Conservation (phyloP, 2,888 invertebrate species). For the Drosophila robusta region DNA sequence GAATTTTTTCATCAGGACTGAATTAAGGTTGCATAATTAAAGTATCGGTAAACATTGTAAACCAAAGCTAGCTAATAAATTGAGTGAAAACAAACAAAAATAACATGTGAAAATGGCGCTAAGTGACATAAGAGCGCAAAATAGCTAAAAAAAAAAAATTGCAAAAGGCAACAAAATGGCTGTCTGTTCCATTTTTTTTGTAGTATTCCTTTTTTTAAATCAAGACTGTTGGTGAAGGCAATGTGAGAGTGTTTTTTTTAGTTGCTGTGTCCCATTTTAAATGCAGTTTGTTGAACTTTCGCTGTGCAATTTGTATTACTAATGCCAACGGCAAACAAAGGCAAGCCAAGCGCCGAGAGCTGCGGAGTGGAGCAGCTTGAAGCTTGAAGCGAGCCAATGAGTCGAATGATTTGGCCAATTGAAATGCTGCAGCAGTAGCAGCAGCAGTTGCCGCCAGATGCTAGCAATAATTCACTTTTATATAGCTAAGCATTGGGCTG, state of each 20-base stretch:
- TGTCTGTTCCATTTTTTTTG: constrained; percentile 23
- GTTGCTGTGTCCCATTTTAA: constrained; percentile 52
- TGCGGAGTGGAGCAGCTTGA: constrained; percentile 1
- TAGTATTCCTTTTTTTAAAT: constrained; percentile 16
- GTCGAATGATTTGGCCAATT: constrained; percentile 74
- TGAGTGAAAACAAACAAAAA: constrained; percentile 10
- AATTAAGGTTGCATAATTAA: too few species aligned
- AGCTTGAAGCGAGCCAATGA: constrained; percentile 61
- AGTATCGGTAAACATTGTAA: not conserved
- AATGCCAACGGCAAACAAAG: constrained; percentile 67
- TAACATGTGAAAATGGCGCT: constrained; percentile 6
- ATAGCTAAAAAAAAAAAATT: constrained; percentile 8
- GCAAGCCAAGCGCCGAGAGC: constrained; percentile 30
- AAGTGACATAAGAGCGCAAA: constrained; percentile 34
- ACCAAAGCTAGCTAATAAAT: constrained; percentile 10
- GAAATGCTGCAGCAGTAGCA: constrained; percentile 48
- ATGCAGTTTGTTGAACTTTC: constrained; percentile 74
- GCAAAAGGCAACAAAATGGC: constrained; percentile 42
- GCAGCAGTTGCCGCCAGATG: constrained; percentile 48
- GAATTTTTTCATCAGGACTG: too few species aligned
- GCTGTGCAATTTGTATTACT: constrained; percentile 65
- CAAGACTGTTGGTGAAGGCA: constrained; percentile 21
- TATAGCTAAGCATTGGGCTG: constrained; percentile 21
- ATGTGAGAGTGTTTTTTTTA: constrained; percentile 18
- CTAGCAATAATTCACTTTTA: constrained; percentile 66